phyloP scores from a whole-genome alignment of 1,140 invertebrate genomes.

The Stenopsyche tienmushanensis region DNA sequence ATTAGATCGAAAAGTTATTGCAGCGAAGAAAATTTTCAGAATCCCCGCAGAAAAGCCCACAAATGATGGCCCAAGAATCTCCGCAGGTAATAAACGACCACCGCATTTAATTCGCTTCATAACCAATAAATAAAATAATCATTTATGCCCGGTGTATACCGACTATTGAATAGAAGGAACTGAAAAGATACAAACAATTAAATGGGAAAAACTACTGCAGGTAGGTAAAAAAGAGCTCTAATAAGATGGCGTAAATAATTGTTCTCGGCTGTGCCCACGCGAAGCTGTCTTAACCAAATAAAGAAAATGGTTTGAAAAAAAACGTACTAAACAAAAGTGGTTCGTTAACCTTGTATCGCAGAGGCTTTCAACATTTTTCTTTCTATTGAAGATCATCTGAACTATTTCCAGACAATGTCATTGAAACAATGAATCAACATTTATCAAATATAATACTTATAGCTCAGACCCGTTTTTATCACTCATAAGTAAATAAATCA shows the following conservation, averaged over 20 bases:
- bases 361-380: neutral
- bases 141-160: too few relatives aligned
- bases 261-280: slow-evolving; percentile 36
- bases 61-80: too few relatives aligned
- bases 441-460: too few relatives aligned
- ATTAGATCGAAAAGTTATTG: too few relatives aligned
- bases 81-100: too few relatives aligned
- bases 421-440: too few relatives aligned
- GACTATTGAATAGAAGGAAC: neutral
- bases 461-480: too few relatives aligned
- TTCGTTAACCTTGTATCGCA: slow-evolving; percentile 32
- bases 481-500: too few relatives aligned
- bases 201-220: slow-evolving; percentile 2
- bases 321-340: slow-evolving; percentile 28
- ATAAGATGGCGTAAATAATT: slow-evolving; percentile 42
- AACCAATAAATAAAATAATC: too few relatives aligned
- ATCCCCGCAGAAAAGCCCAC: neutral
- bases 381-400: too few relatives aligned
- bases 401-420: too few relatives aligned
- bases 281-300: slow-evolving; percentile 40
- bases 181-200: slow-evolving; percentile 17
- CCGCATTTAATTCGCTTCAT: neutral
- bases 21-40: neutral
- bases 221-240: slow-evolving; percentile 34
- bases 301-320: slow-evolving; percentile 37